Percentiles rank a stretch among this genome's conserved stretches.
These are phyloP conservation scores for Tetanocera ferruginea DNA, from an alignment of 2,888 invertebrate species.

Conservation along the genomic window DNA sequence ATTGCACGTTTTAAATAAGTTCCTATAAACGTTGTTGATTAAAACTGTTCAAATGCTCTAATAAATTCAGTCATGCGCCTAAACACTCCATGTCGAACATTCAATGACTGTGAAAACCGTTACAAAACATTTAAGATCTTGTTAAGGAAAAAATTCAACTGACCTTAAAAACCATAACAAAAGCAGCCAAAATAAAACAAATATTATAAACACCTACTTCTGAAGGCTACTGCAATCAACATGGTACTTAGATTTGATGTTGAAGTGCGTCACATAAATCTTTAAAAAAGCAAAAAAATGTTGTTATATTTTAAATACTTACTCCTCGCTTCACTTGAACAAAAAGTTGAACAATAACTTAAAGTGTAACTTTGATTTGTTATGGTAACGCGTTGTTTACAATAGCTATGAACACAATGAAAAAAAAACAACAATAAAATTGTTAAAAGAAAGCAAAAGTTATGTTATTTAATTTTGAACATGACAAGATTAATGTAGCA, in stretches of 20 bases:
- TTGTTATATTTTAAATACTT: background rate
- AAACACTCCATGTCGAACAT: no score
- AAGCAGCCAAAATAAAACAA: background rate
- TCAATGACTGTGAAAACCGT: background rate
- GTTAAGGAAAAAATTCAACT: background rate
- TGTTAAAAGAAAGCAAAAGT: no score
- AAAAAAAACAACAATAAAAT: no score
- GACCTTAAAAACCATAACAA: background rate
- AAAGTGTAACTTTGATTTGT: background rate
- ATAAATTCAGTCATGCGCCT: no score
- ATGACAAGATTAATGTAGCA: no score
- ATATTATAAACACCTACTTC: constrained; percentile 14
- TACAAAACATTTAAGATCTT: background rate
- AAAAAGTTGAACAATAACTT: constrained; percentile 3
- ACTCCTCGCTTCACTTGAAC: background rate
- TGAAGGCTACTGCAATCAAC: constrained; percentile 6
- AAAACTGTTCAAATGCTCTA: no score
- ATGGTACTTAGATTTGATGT: background rate
- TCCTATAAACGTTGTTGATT: no score
- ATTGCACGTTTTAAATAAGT: no score
- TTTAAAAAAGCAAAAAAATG: background rate
- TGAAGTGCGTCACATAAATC: background rate
- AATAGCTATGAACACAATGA: no score
- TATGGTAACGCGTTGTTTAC: no score
- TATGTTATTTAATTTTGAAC: no score